Base-by-base conservation (phyloP, 1,140 invertebrate genomes). In the Leptonema lineaticorne region DNA sequence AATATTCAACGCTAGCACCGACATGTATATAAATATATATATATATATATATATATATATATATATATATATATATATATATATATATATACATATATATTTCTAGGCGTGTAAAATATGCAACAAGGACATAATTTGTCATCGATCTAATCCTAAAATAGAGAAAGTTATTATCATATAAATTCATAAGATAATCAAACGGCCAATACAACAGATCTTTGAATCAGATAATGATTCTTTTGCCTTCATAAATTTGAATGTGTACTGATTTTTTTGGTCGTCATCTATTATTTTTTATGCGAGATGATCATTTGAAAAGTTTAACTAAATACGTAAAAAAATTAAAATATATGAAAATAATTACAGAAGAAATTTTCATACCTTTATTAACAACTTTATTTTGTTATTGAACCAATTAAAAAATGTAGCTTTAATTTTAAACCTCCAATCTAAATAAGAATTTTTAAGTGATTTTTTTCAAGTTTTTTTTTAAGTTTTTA, bases 141-240 rank as follows among this genome's bases (percentile, higher is more conserved):
- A 53, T 53, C 20, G 20, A 22, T 9, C 11, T 50, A 16, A 53
- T 53, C 50, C 50, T 14, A 26, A 53, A 53, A 53, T 53, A 24
- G 50, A 53, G 50, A 53, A 53, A 53, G 50, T 53, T 53, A 53
- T 53, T 53, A 53, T 26, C 50, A 53, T 53, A 53, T 53, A 53
- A 53, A 53, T 53, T 53, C 27, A 53, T 53, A 53, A 26, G 50
- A 53, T 53, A 53, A 53, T 53, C 50, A 24, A 53, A 53, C 50
- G 50, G 11, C 16, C 24, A 24, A 53, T n/a, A 11, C 22, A 14
- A 1, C 18, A 14, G 27, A 11, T 26, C 50, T n/a, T n/a, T 26
- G 50, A 53, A 26, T 26, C 24, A 53, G 50, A 53, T 53, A 53
- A 53, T 53, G 50, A 53, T 53, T 26, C 27, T 53, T 53, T n/a